Base-by-base conservation (phyloP, 1,140 invertebrate genomes). In the Contarinia nasturtii region DNA sequence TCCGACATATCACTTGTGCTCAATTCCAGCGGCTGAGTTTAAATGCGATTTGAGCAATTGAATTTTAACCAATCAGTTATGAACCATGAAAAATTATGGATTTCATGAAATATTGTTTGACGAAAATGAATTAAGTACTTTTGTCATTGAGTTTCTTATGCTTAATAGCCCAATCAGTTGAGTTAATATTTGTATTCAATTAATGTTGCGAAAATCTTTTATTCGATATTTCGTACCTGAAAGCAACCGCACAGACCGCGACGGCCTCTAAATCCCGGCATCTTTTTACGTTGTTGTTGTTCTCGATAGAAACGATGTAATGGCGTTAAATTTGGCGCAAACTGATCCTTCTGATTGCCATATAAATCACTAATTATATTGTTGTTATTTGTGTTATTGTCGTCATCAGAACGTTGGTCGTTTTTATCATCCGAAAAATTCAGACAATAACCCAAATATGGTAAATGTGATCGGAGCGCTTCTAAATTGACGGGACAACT, bases 221-320 rank as follows among this genome's bases (percentile, higher is more conserved):
- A 10, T n/a, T n/a, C n/a, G n/a, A n/a, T 27, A 27, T 27, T 10
- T 27, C 27, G n/a, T 58, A 75, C 73, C 66, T 75, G 69, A 46
- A 75, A 63, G 50, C 73, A 75, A 50, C 73, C 73, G 57, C 73
- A 75, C 72, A 72, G 75, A 58, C 71, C 73, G 55, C 70, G 66
- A 53, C 67, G 62, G 43, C 69, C 66, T 20, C 70, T 60, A 53
- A 71, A 67, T 55, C 70, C 71, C 44, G 72, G 72, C 70, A 73
- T 73, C 54, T 63, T 63, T 48, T 59, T 61, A 47, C 61, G 57
- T 44, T 27, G 27, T 10, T 27, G 27, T 27, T 27, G 27, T 27
- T 63, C 60, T 12, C 59, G 46, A 46, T 63, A 63, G 53, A 63
- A 61, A 34, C 58, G 59, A 46, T 63, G 61, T 8, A 63, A 50